These are phyloP conservation scores for Euleptes europaea DNA, from an alignment of 2,113 vertebrate species.

Conservation along the genomic window DNA sequence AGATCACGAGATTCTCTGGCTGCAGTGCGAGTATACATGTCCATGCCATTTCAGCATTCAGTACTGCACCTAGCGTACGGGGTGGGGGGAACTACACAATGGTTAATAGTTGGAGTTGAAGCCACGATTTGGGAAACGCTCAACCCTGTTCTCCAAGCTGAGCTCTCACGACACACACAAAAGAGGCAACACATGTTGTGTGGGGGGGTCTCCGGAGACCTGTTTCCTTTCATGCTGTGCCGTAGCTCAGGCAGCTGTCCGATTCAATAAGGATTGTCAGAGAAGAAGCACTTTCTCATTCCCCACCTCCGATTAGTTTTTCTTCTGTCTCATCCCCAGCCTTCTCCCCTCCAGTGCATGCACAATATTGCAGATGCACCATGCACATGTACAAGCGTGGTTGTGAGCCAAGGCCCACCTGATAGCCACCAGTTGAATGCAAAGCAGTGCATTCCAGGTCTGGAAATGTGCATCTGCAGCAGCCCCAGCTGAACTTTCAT, in stretches of 20 bases:
- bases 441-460: not conserved
- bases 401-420: no score
- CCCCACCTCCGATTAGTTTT: not conserved
- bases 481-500: conserved; percentile 9
- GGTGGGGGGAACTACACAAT: not conserved
- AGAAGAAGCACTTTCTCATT: conserved; percentile 20
- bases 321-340: conserved; percentile 24
- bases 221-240: conserved; percentile 27
- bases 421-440: not conserved
- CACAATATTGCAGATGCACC: not conserved
- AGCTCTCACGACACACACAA: not conserved
- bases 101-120: not conserved
- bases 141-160: accelerated
- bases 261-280: conserved; percentile 18
- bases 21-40: not conserved
- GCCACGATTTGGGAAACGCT: not conserved
- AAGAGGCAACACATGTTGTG: conserved; percentile 19
- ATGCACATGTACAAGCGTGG: conserved; percentile 22
- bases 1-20: not conserved
- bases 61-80: not conserved
- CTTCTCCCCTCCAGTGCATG: not conserved
- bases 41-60: not conserved
- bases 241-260: conserved; percentile 49
- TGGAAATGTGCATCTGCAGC: conserved; percentile 20
- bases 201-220: conserved; percentile 30